These are phyloP conservation scores for Orbicella faveolata DNA, from an alignment of 64 coral and sea anemone species.

Conservation along the genomic window DNA sequence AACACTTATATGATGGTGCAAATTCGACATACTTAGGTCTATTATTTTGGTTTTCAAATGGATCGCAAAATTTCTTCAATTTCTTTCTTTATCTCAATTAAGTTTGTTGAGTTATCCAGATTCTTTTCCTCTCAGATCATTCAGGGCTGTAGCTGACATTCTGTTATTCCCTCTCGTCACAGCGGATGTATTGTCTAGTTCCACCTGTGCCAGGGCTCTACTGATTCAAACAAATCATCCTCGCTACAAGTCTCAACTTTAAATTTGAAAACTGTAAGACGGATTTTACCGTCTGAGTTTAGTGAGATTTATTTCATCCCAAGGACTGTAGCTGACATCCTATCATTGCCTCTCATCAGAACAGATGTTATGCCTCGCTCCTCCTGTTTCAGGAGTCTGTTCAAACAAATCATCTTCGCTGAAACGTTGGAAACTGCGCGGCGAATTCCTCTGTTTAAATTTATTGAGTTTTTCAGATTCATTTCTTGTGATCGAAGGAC, in stretches of 20 bases:
- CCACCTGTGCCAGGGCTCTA: too few species aligned
- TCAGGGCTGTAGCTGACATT: too few species aligned
- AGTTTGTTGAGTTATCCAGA: not conserved
- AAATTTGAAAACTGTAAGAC: too few species aligned
- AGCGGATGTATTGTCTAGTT: too few species aligned
- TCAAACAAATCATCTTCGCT: not conserved
- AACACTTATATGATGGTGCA: too few species aligned
- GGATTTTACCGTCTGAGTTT: not conserved
- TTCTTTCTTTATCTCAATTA: not conserved
- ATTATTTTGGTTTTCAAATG: too few species aligned
- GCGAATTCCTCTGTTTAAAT: conserved; percentile 23
- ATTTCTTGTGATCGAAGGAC: not conserved
- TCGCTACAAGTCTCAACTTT: too few species aligned
- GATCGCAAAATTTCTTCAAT: too few species aligned
- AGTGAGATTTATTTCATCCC: not conserved
- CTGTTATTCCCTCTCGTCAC: too few species aligned
- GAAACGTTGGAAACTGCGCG: not conserved
- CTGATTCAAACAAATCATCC: too few species aligned
- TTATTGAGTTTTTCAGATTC: not conserved
- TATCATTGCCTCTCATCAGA: not conserved
- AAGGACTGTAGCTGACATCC: not conserved
- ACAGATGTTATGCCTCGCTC: not conserved
- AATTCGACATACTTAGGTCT: too few species aligned
- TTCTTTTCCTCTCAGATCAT: not conserved
- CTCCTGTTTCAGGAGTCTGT: not conserved